Conservation (phyloP, 2,888 invertebrate species). For the Hyalella azteca region DNA sequence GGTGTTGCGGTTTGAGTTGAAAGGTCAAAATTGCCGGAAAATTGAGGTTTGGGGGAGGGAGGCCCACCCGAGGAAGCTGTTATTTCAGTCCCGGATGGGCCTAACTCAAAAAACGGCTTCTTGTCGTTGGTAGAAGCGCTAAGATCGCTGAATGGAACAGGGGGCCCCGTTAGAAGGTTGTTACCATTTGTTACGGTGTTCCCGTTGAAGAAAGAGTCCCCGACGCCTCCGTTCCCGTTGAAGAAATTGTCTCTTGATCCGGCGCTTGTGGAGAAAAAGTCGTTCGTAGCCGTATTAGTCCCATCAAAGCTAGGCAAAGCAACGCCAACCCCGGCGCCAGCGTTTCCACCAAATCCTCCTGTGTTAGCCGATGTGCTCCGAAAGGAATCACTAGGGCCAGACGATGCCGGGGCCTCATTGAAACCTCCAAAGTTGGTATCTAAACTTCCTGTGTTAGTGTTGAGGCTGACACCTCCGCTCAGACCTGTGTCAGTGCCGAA, state of each 20-base stretch:
- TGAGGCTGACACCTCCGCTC: neutral
- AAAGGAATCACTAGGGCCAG: constrained; percentile 16
- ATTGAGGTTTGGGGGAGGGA: constrained; percentile 9
- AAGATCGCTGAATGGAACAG: constrained; percentile 17
- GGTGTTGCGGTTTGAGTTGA: neutral
- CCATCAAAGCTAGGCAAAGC: constrained; percentile 29
- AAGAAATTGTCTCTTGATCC: neutral
- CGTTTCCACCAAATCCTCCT: neutral
- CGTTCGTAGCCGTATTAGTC: neutral
- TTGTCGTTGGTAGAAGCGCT: neutral
- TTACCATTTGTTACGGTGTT: neutral
- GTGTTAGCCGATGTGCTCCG: constrained; percentile 27
- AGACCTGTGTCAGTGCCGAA: neutral
- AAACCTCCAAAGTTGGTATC: neutral
- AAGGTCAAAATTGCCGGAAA: neutral
- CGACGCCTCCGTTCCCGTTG: neutral
- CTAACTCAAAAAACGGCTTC: constrained; percentile 32
- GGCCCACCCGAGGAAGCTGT: constrained; percentile 11
- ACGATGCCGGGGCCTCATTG: neutral
- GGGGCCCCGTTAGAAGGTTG: neutral
- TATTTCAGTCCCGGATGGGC: constrained; percentile 22
- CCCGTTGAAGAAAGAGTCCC: constrained; percentile 11
- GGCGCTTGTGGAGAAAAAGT: neutral
- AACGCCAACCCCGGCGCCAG: constrained; percentile 20
- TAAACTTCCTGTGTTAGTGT: neutral